Base-by-base conservation (phyloP, 2,888 invertebrate genomes). In the Drosophila demipolita region DNA sequence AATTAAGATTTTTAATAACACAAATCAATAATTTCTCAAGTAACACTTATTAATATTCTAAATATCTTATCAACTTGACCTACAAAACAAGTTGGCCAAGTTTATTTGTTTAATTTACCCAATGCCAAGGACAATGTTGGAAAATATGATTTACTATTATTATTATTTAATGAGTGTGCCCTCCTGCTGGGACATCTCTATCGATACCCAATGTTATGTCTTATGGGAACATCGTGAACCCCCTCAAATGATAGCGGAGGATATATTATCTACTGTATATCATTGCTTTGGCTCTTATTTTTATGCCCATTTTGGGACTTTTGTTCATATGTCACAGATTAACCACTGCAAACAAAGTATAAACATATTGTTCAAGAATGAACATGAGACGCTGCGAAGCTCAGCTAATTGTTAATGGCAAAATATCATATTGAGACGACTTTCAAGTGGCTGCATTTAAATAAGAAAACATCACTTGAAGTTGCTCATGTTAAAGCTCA, bases 101-200 rank as follows among this genome's bases (percentile, higher is more conserved):
- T 35, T 80, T 15, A 68, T 91, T 83, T 91, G 88, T 1, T n/a
- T 78, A 62, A 89, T 1, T 58, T 93, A 0, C 78, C 93, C 12
- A 66, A 89, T 20, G 84, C 79, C 54, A 82, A 72, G 7, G 71
- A 91, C 1, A 91, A 87, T 1, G 33, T 73, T 2, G 78, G 79
- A n/a, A 90, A 91, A 57, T 94, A 93, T 66, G 93, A 94, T 78
- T 75, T 94, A 1, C 87, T 94, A 0, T 61, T 94, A n/a, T 91
- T 92, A 23, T 93, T 93, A 75, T 91, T 87, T 67, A 92, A 92
- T 42, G 93, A 94, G 66, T 93, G 93, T 0, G 91, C 92, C 50
- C 82, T 93, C 3, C 90, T 92, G 4, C 71, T 93, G 9, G 91
- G 92, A 0, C 85, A 92, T 29, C 91, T 93, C 38, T 92, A 92